These are phyloP conservation scores for Dipodomys stephensi DNA, from an alignment of 2,113 vertebrate genomes.

Conservation along the genomic window DNA sequence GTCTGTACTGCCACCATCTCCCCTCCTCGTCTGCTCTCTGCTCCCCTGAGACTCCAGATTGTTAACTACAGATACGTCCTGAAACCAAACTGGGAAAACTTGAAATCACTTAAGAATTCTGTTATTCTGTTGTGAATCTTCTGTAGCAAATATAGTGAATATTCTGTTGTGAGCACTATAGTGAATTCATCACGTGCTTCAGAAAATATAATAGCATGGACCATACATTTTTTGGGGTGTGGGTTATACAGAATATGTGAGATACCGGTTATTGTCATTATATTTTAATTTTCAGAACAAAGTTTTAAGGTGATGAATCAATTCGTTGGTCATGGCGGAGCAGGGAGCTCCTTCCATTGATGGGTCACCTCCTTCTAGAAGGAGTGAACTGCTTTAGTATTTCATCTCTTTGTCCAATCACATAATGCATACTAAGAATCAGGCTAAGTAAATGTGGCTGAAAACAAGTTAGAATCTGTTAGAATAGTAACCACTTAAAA, in stretches of 20 bases:
- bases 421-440: neutral
- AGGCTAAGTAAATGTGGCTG: constrained; percentile 39
- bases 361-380: neutral
- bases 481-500: constrained; percentile 59
- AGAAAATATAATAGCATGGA: neutral
- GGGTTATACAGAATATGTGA: neutral
- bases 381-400: constrained; percentile 19
- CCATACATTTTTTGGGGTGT: neutral
- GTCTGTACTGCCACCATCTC: too few species aligned
- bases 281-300: constrained; percentile 15
- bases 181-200: neutral
- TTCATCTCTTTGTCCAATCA: neutral
- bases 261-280: neutral
- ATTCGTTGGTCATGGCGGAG: neutral
- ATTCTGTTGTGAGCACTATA: neutral
- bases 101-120: neutral
- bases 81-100: neutral
- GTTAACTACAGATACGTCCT: neutral
- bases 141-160: too few species aligned
- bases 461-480: constrained; percentile 67
- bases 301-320: neutral
- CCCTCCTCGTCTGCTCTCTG: too few species aligned
- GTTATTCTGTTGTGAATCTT: neutral
- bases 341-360: neutral
- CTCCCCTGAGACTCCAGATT: too few species aligned